These are phyloP conservation scores for Ophion slaviceki DNA, from an alignment of 2,888 invertebrate species.

Conservation along the genomic window DNA sequence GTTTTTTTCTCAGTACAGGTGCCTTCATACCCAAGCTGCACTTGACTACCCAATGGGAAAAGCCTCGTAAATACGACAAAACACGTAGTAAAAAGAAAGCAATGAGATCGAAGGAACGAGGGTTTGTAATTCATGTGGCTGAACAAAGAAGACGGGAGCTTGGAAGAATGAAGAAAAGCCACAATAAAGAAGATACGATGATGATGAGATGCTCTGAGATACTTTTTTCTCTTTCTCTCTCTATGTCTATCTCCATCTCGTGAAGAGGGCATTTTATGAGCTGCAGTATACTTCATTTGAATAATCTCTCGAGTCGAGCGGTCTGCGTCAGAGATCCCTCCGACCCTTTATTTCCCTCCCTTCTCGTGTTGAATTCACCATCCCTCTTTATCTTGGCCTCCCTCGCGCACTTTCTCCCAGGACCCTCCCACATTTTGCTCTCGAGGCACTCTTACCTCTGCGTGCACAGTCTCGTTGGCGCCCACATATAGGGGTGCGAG, in stretches of 20 bases:
- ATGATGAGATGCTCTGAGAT: slow-evolving; percentile 37
- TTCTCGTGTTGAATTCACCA: neutral
- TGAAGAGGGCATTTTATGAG: slow-evolving; percentile 49
- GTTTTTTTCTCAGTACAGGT: neutral
- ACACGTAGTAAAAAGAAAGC: too few species aligned
- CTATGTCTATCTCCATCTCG: slow-evolving; percentile 1
- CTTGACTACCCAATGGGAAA: neutral
- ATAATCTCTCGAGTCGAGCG: slow-evolving; percentile 61
- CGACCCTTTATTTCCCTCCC: slow-evolving; percentile 14
- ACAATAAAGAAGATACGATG: slow-evolving; percentile 25
- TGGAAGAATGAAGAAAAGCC: slow-evolving; percentile 10
- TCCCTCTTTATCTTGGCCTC: slow-evolving; percentile 19
- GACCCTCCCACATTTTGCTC: slow-evolving; percentile 8
- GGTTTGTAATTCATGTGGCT: neutral
- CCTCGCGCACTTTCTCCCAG: slow-evolving; percentile 16
- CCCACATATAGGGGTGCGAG: neutral
- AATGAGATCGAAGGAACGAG: neutral
- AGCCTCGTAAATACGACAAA: too few species aligned
- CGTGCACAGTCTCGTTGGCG: neutral
- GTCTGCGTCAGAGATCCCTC: slow-evolving; percentile 49
- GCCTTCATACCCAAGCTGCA: neutral
- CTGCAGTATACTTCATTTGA: slow-evolving; percentile 54
- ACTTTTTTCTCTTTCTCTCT: slow-evolving; percentile 18
- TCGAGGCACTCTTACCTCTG: neutral
- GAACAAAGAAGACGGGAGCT: slow-evolving; percentile 30